Conservation (phyloP, 2,888 invertebrate species). For the Nomada flava region DNA sequence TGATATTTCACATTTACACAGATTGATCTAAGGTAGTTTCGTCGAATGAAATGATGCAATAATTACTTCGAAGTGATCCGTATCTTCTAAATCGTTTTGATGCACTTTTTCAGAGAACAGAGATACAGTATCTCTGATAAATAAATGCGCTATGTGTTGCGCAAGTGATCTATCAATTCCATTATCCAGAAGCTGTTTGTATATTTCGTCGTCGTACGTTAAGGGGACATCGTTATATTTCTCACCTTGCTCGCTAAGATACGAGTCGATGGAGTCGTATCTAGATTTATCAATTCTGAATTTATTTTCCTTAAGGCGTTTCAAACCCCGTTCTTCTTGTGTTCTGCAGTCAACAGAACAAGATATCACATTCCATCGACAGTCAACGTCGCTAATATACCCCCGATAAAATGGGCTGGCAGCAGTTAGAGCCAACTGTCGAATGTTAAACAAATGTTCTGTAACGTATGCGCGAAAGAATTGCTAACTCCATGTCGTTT, state of each 20-base stretch:
- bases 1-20: slow-evolving; percentile 16
- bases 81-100: slow-evolving; percentile 96
- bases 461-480: slow-evolving; percentile 61
- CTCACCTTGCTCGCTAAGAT: slow-evolving; percentile 95
- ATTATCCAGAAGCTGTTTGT: slow-evolving; percentile 92
- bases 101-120: slow-evolving; percentile 97
- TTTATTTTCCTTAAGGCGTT: slow-evolving; percentile 89
- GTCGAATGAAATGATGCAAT: not conserved
- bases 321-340: slow-evolving; percentile 94
- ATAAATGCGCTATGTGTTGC: slow-evolving; percentile 98
- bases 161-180: slow-evolving; percentile 97
- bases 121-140: slow-evolving; percentile 98
- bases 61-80: slow-evolving; percentile 98
- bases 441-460: slow-evolving; percentile 74
- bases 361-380: slow-evolving; percentile 98
- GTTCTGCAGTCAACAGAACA: slow-evolving; percentile 98
- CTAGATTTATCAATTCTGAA: slow-evolving; percentile 96
- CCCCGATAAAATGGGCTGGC: slow-evolving; percentile 98
- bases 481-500: slow-evolving; percentile 53
- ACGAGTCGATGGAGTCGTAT: slow-evolving; percentile 99
- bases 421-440: slow-evolving; percentile 96
- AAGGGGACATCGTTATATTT: slow-evolving; percentile 97
- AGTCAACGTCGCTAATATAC: slow-evolving; percentile 97
- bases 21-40: not conserved
- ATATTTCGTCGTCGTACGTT: slow-evolving; percentile 93